Evolutionary conservation across 1,140 invertebrate species (phyloP), one percentile per base, ranked within the genome.

Genomic region (Littorina saxatilis): DNA sequence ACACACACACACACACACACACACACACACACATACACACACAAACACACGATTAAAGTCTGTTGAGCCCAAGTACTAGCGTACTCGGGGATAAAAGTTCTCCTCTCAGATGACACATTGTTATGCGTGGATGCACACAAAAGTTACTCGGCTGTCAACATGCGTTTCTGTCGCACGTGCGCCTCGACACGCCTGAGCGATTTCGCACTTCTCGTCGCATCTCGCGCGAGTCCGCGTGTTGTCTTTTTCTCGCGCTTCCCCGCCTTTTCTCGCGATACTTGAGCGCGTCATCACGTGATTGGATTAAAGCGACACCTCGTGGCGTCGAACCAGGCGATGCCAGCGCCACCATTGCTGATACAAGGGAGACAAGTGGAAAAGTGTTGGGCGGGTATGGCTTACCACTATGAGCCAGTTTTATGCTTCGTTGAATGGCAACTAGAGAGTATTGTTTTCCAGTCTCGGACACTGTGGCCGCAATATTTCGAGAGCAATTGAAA

Each of bases 251-350:
- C 58, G 58, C 58, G 58, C 58, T 23, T n/a, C n/a, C 58, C n/a
- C 58, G 58, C 58, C 20, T 61, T 61, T 61, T 61, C 58, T 61
- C 58, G 58, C 58, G 58, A 61, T 7, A 23, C 58, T 29, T 23
- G 58, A 61, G 58, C 58, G 27, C 20, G 58, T 5, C 58, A 61
- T 61, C 58, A 61, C 58, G 58, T 61, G 58, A 61, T 61, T 61
- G 27, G 58, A 61, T 61, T 61, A 61, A 47, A 61, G 58, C 58
- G 58, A 29, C 58, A 23, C 27, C 58, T 61, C 9, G 58, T n/a
- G 20, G 20, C 58, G 27, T 9, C 58, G 58, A 23, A 5, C 9
- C 9, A 61, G 58, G 58, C n/a, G 58, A 7, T 61, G 7, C 7
- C 20, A 11, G 20, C 58, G 58, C 58, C 58, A 61, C 58, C 58